Evolutionary conservation across 2,888 invertebrate species (phyloP).

Genomic region (Argyra leucocephala): DNA sequence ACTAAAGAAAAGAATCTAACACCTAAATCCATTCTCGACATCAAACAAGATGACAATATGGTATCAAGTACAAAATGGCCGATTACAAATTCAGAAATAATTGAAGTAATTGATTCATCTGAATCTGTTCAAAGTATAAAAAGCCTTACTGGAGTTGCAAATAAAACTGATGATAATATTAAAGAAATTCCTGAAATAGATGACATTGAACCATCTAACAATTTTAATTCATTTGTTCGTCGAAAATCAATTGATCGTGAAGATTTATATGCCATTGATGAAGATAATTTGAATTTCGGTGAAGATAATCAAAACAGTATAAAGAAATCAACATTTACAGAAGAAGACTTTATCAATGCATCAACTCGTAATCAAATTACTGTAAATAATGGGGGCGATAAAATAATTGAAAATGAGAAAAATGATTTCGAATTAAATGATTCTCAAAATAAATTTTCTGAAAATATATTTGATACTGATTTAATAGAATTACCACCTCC

Average conservation of each 20-base stretch:
- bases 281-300: slow-evolving; percentile 11
- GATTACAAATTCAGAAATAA: not conserved
- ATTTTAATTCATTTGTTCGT: slow-evolving; percentile 8
- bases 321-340: not conserved
- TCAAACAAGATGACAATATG: not conserved
- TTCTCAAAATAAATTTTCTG: slow-evolving; percentile 10
- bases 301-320: slow-evolving; percentile 2
- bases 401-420: not conserved
- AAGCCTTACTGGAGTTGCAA: not conserved
- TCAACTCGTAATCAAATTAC: not conserved
- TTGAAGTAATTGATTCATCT: slow-evolving; percentile 9
- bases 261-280: slow-evolving; percentile 9
- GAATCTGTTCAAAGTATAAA: slow-evolving; percentile 10
- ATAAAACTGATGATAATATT: not conserved
- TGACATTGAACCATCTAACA: not conserved
- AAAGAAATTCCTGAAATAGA: slow-evolving; percentile 9
- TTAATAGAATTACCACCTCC: not conserved
- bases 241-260: slow-evolving; percentile 10
- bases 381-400: not conserved
- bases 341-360: not conserved
- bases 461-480: slow-evolving; percentile 9
- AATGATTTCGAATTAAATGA: slow-evolving; percentile 20
- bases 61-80: not conserved
- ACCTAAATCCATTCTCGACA: not conserved
- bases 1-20: not conserved